A percentile compares a stretch with the other conserved stretches of the same genome.
phyloP scores from a whole-genome alignment of 2,888 invertebrate genomes.

The Drosophila kuntzei region DNA sequence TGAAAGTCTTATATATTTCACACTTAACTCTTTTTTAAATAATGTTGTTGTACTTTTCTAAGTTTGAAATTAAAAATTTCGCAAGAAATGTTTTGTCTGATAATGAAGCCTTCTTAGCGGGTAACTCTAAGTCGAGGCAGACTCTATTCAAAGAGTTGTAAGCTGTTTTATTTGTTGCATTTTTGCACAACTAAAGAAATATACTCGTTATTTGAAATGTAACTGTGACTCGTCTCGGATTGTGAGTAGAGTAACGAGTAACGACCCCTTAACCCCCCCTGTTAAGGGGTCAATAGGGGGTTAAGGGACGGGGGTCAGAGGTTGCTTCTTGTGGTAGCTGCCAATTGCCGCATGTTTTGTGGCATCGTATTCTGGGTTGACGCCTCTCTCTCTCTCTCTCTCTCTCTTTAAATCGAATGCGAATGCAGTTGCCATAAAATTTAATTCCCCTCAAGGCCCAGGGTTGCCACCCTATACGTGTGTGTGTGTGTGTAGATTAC shows the following conservation, averaged over 20 bases:
- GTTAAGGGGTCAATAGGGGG: too few species aligned
- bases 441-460: constrained; percentile 56
- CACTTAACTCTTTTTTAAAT: too few species aligned
- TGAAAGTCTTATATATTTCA: too few species aligned
- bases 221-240: constrained; percentile 26
- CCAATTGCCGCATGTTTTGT: constrained; percentile 60
- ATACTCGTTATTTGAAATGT: constrained; percentile 57
- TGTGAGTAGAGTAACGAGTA: not conserved
- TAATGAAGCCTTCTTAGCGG: constrained; percentile 5
- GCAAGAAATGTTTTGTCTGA: not conserved
- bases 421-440: constrained; percentile 76
- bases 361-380: constrained; percentile 32
- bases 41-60: too few species aligned
- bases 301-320: not conserved
- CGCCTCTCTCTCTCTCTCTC: too few species aligned
- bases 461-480: constrained; percentile 4
- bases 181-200: constrained; percentile 55
- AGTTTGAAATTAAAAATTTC: too few species aligned
- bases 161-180: constrained; percentile 59
- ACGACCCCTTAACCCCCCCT: too few species aligned
- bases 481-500: constrained; percentile 20
- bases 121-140: constrained; percentile 21
- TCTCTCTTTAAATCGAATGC: constrained; percentile 57
- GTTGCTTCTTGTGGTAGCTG: constrained; percentile 45
- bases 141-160: not conserved